These are phyloP conservation scores for Morinoia aosen DNA, from an alignment of 2,888 invertebrate species.

Conservation along the genomic window DNA sequence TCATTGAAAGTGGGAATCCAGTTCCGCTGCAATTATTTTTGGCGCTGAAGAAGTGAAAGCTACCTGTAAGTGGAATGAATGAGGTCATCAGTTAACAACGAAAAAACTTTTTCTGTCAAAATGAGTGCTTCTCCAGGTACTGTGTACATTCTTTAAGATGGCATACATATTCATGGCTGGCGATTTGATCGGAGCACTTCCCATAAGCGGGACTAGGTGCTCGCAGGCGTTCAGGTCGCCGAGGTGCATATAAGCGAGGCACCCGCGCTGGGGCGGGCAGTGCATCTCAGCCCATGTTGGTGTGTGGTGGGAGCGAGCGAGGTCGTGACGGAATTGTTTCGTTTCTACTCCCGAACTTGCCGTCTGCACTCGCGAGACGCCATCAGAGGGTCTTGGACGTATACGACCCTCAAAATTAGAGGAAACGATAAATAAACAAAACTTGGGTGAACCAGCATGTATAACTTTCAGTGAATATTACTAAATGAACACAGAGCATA, in stretches of 20 bases:
- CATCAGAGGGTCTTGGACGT: not conserved
- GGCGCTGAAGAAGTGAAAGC: not conserved
- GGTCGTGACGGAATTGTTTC: not conserved
- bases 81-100: too few relatives aligned
- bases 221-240: not conserved
- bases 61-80: not conserved
- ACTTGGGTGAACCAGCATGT: not conserved
- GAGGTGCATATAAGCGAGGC: not conserved
- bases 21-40: too few relatives aligned
- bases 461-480: too few relatives aligned
- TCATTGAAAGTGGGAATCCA: too few relatives aligned
- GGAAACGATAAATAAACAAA: not conserved
- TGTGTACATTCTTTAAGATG: not conserved
- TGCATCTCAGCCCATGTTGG: not conserved
- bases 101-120: too few relatives aligned
- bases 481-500: too few relatives aligned
- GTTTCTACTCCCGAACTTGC: not conserved
- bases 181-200: not conserved
- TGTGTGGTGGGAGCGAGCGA: not conserved
- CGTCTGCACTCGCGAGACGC: not conserved
- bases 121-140: too few relatives aligned
- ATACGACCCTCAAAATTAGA: not conserved
- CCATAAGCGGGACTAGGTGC: not conserved
- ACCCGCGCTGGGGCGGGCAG: not conserved
- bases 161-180: not conserved